phyloP scores from a whole-genome alignment of 2,113 vertebrate genomes.

The Thryonomys swinderianus region DNA sequence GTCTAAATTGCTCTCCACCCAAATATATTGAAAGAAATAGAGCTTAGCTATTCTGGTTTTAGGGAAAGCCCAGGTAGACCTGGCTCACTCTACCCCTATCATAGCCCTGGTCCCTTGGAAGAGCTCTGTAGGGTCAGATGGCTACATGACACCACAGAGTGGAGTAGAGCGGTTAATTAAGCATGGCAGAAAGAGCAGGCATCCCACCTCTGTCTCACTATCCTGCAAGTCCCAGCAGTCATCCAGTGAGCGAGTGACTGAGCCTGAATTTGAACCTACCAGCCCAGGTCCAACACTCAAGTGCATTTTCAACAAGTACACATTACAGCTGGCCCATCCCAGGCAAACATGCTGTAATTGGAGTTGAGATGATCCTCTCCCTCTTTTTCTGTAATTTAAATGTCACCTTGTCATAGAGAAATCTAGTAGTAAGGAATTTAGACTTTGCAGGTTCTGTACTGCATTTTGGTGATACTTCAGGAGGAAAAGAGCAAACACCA shows the following conservation, averaged over 20 bases:
- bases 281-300: neutral
- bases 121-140: neutral
- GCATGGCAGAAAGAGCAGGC: neutral
- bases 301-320: neutral
- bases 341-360: neutral
- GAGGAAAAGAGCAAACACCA: neutral
- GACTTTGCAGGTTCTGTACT: neutral
- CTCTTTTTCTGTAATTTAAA: neutral
- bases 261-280: neutral
- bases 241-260: neutral
- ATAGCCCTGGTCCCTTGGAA: neutral
- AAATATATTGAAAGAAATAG: conserved; percentile 59
- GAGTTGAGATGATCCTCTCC: neutral
- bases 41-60: neutral
- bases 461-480: neutral
- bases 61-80: neutral
- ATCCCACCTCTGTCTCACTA: neutral
- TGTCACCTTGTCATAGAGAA: neutral
- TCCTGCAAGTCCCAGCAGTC: neutral
- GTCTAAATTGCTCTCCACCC: conserved; percentile 60
- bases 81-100: neutral
- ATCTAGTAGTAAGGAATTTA: neutral
- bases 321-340: neutral
- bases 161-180: neutral
- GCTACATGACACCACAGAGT: neutral